These are phyloP conservation scores for Vanessa tameamea DNA, from an alignment of 1,140 invertebrate species.

Conservation along the genomic window DNA sequence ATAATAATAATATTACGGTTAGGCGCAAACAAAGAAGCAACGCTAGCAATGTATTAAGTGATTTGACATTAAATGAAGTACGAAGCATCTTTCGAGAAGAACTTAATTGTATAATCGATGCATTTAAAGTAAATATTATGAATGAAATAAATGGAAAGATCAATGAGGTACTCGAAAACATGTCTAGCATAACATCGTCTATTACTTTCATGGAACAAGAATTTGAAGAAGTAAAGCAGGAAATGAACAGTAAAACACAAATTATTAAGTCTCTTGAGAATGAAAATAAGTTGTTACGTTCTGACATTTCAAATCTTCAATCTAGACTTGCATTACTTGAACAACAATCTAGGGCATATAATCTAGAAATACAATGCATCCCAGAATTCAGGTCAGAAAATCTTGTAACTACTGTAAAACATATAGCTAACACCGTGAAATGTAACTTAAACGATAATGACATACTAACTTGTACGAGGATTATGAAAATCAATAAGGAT, in stretches of 20 bases:
- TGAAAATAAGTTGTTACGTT: constrained; percentile 4
- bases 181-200: constrained; percentile 3
- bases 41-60: too few relatives aligned
- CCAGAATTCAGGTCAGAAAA: constrained; percentile 40
- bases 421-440: constrained; percentile 17
- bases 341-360: constrained; percentile 31
- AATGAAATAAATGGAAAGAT: constrained; percentile 6
- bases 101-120: constrained; percentile 12
- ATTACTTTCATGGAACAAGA: constrained; percentile 2
- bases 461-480: constrained; percentile 24
- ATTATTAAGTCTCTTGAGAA: constrained; percentile 4
- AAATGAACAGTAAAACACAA: constrained; percentile 5
- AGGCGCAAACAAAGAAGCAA: too few relatives aligned
- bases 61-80: background rate
- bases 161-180: constrained; percentile 3
- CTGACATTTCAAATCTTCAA: background rate
- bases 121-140: constrained; percentile 8
- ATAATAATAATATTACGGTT: background rate
- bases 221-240: constrained; percentile 3
- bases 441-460: constrained; percentile 26
- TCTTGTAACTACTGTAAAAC: constrained; percentile 28
- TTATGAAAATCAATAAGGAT: constrained; percentile 16
- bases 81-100: constrained; percentile 12
- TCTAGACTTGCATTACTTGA: constrained; percentile 26
- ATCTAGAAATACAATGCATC: constrained; percentile 43